Evolutionary conservation across 2,113 vertebrate genomes (phyloP).

Genomic region (Eptatretus burgeri): DNA sequence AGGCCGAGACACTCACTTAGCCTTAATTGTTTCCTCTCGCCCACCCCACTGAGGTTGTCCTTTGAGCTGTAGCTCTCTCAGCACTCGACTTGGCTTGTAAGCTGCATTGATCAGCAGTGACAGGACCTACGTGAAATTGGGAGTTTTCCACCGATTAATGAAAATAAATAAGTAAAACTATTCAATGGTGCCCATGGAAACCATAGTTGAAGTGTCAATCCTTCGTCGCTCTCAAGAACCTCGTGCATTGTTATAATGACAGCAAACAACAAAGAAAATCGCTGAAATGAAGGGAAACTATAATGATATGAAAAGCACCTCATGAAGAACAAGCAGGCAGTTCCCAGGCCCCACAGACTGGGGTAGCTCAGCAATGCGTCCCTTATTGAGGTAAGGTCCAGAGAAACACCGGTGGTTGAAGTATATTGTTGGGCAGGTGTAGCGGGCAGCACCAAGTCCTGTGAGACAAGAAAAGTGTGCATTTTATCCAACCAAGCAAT

Average conservation of each 20-base stretch:
- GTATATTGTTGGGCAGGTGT: constrained; percentile 88
- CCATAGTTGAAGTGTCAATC: no score
- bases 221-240: no score
- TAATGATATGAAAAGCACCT: constrained; percentile 23
- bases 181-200: no score
- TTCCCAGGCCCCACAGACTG: constrained; percentile 82
- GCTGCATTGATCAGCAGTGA: constrained; percentile 75
- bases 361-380: constrained; percentile 83
- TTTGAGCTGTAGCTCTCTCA: constrained; percentile 73
- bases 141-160: no score
- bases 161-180: no score
- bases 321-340: constrained; percentile 73
- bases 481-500: no score
- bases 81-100: constrained; percentile 82
- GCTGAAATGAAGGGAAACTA: no score
- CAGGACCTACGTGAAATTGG: constrained; percentile 29
- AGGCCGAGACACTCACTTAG: constrained; percentile 35
- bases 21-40: constrained; percentile 76
- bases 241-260: no score
- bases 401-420: constrained; percentile 97
- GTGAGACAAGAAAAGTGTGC: neutral
- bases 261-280: no score
- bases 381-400: constrained; percentile 88
- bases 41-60: constrained; percentile 71
- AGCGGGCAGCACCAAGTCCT: constrained; percentile 38